Conservation (phyloP, 30 jellyfish, hydroid and myxozoan species). For the Aurelia sp. region DNA sequence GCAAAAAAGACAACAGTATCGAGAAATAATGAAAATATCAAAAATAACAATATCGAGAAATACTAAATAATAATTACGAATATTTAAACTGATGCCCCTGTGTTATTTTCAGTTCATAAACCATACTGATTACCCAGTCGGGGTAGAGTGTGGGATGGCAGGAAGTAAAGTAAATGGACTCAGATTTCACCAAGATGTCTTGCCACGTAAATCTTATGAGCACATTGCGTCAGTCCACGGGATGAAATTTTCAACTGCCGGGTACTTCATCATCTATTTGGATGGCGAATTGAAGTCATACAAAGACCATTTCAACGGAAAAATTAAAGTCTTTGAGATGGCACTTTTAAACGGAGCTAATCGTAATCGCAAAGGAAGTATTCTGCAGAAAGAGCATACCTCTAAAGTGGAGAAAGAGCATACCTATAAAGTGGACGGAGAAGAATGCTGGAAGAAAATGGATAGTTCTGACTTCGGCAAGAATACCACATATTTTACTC, state of each 20-base stretch:
- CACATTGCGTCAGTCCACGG: neutral
- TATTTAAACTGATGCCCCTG: no score
- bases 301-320: slow-evolving; percentile 9
- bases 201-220: slow-evolving; percentile 9
- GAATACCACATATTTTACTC: neutral
- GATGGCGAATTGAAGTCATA: slow-evolving; percentile 17
- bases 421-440: neutral
- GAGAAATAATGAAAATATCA: no score
- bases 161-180: slow-evolving; percentile 9
- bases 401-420: slow-evolving; percentile 13
- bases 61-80: no score
- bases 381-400: no score
- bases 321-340: slow-evolving; percentile 16
- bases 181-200: slow-evolving; percentile 8
- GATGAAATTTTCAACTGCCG: slow-evolving; percentile 3
- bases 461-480: neutral
- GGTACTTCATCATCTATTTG: slow-evolving; percentile 31
- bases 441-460: neutral
- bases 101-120: slow-evolving; percentile 32
- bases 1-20: no score
- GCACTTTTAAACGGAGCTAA: slow-evolving; percentile 5
- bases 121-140: slow-evolving; percentile 36
- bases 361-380: slow-evolving; percentile 11
- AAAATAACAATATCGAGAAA: no score
- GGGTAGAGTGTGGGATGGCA: slow-evolving; percentile 34